Conservation (phyloP, 2,797 vertebrate species). For the Bradypus variegatus region DNA sequence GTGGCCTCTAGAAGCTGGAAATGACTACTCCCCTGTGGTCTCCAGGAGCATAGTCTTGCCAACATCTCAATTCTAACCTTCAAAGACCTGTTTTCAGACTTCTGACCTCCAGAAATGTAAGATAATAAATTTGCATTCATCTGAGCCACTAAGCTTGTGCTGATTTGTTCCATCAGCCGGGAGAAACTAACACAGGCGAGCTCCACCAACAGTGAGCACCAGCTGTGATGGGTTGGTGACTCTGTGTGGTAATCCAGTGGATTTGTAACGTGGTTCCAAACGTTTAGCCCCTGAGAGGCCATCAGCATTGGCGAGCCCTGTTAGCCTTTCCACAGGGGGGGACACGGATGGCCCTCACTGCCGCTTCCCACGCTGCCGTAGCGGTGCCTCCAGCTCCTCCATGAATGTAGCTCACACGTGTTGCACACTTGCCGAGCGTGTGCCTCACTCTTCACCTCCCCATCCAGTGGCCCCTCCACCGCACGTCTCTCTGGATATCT, state of each 20-base stretch:
- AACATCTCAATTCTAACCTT: no score
- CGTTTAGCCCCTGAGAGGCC: background rate
- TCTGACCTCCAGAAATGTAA: no score
- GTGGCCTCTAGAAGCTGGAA: no score
- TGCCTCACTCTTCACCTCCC: background rate
- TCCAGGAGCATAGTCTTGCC: no score
- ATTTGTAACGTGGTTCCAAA: background rate
- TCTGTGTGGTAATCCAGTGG: background rate
- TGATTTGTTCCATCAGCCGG: no score
- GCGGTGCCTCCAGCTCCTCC: background rate
- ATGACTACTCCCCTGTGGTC: no score
- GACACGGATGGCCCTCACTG: background rate
- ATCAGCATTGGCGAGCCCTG: background rate
- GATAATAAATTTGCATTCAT: no score
- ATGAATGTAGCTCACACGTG: background rate
- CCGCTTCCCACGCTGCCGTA: fast-evolving
- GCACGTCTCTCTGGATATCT: background rate
- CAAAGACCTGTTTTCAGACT: no score
- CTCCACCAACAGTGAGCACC: background rate
- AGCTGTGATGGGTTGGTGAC: background rate
- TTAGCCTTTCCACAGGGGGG: background rate
- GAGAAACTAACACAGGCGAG: background rate
- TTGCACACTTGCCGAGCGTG: background rate
- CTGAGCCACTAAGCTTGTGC: no score
- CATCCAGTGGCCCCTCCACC: background rate